Percentiles rank a stretch among this genome's conserved stretches.
Evolutionary conservation across 1,140 invertebrate genomes (phyloP).

Genomic region (Kradibia gibbosae): DNA sequence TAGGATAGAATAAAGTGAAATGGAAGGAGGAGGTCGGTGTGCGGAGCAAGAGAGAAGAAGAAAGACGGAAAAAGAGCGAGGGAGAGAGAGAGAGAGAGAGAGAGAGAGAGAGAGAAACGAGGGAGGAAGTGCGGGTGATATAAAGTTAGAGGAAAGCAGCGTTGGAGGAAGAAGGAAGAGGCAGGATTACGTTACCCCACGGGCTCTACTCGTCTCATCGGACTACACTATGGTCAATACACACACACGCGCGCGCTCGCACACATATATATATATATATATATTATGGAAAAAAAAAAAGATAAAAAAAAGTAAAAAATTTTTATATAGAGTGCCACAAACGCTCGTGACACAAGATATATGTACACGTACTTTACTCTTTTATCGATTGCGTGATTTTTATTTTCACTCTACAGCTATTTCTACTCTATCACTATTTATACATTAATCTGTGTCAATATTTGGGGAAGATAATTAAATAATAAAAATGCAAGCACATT

Average conservation of each 20-base stretch:
- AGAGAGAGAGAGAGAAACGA: slow-evolving; percentile 1
- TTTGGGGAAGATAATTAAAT: background rate
- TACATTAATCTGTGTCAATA: background rate
- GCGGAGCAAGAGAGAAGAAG: slow-evolving; percentile 13
- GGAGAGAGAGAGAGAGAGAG: background rate
- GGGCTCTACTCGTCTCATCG: slow-evolving; percentile 39
- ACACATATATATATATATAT: slow-evolving; percentile 1
- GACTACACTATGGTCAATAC: slow-evolving; percentile 13
- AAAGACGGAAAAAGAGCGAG: background rate
- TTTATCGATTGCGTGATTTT: background rate
- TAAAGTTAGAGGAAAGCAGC: background rate
- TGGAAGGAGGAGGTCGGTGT: too few species aligned
- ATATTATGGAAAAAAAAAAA: background rate
- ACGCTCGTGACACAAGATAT: slow-evolving; percentile 1
- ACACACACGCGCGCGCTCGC: background rate
- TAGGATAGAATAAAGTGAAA: background rate
- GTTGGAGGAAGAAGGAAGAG: slow-evolving; percentile 28
- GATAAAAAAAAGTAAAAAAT: background rate
- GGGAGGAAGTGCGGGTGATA: background rate
- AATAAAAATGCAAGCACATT: too few species aligned
- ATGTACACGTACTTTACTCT: background rate
- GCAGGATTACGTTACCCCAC: slow-evolving; percentile 51
- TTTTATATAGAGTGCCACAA: slow-evolving; percentile 7
- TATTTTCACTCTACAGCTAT: background rate
- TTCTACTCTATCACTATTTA: background rate